phyloP scores from a whole-genome alignment of 2,797 vertebrate species.

The Scolopax rusticola region DNA sequence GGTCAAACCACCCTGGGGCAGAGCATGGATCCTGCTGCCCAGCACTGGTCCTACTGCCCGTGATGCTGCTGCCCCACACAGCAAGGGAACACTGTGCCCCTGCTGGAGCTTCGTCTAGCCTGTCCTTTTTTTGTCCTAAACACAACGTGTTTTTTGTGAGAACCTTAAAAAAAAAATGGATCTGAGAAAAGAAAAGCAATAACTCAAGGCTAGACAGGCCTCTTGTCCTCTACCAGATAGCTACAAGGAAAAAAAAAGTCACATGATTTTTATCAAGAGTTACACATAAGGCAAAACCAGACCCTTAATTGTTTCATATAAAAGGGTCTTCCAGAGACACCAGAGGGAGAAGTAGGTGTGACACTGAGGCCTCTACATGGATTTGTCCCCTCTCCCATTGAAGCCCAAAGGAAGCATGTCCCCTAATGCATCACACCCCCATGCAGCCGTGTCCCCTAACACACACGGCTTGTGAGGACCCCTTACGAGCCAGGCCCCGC shows the following conservation, averaged over 20 bases:
- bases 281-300: not conserved
- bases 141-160: not conserved
- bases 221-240: not conserved
- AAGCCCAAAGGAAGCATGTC: not conserved
- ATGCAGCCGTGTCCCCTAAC: no score
- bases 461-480: rapidly evolving
- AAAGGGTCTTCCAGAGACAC: not conserved
- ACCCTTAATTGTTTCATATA: not conserved
- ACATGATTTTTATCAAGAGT: not conserved
- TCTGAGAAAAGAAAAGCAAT: not conserved
- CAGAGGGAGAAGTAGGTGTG: not conserved
- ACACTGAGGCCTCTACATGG: rapidly evolving
- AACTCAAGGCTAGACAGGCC: not conserved
- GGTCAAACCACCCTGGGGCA: not conserved
- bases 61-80: not conserved
- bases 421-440: not conserved
- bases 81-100: not conserved
- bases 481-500: not conserved
- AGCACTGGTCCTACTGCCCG: not conserved
- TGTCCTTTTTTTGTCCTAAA: not conserved
- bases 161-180: not conserved
- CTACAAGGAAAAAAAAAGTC: not conserved
- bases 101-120: not conserved
- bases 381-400: rapidly evolving
- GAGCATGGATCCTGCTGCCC: not conserved